Base-by-base conservation (phyloP, 2,113 vertebrate species). In the Oryzias woworae region DNA sequence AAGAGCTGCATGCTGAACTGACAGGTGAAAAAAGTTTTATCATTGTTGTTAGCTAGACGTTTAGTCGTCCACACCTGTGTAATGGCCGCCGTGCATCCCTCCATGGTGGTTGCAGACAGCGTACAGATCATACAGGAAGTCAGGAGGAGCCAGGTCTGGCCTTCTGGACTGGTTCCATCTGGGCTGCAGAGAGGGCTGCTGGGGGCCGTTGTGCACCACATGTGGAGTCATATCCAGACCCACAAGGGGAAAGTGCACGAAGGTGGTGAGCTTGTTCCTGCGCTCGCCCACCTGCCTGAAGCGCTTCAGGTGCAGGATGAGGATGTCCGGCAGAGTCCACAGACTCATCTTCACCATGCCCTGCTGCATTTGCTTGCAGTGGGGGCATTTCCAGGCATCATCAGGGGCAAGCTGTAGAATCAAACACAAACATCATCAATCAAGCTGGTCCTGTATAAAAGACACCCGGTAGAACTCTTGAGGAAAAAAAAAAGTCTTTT, bases 61-160 rank as follows among this genome's bases (percentile, higher is more conserved):
- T 42, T 18, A 24, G 44, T 47, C 1, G 13, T n/a, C 89, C 92
- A 23, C 78, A 97, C 96, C 97, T 66, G 97, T 99, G 90, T 98
- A 98, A 83, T 98, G 96, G 24, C 97, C 97, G 0, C 96, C 95
- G 56, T 98, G 96, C 94, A 99, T 93, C 66, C 94, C 94, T 78
- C 97, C 97, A 0, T 99, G 96, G 88, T 99, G 97, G 85, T 99
- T 97, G 88, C 97, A 99, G 81, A 99, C 95, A 0, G 96, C 96
- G 0, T 98, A 99, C 66, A 99, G 86, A 66, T 99, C 96, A 0
- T 99, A 99, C 22, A 95, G 89, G 81, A 91, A 94, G 84, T 94
- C 91, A 0, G 78, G 84, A 0, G 94, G 83, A 53, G 78, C 54
- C 5, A 80, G 63, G 41, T 91, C 84, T 1, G 87, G 69, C 41